phyloP scores from a whole-genome alignment of 2,113 vertebrate genomes.

The Haplochromis burtoni region DNA sequence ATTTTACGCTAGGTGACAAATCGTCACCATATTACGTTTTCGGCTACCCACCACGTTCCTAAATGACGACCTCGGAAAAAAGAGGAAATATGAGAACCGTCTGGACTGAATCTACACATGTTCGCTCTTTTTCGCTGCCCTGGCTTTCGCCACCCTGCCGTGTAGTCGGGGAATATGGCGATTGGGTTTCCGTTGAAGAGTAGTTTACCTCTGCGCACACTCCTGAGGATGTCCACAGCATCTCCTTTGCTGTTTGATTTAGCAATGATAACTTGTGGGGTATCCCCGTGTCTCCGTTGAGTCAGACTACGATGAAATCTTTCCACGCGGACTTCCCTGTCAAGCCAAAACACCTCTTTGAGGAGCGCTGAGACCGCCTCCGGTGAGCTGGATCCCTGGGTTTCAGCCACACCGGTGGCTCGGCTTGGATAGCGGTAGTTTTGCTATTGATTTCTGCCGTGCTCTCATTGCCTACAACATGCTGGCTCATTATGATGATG shows the following conservation, averaged over 20 bases:
- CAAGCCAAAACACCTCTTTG: not conserved
- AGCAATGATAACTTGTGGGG: not conserved
- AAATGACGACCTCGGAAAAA: too few relatives aligned
- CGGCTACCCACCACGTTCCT: too few relatives aligned
- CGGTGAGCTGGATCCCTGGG: not conserved
- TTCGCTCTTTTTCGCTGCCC: too few relatives aligned
- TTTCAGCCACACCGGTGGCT: not conserved
- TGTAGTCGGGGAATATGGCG: not conserved
- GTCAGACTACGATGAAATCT: accelerated
- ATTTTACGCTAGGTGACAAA: too few relatives aligned
- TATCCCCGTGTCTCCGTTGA: not conserved
- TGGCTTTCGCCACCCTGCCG: not conserved
- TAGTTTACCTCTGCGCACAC: not conserved
- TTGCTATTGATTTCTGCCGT: not conserved
- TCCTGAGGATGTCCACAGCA: not conserved
- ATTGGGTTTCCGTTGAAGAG: not conserved
- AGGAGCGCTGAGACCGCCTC: not conserved
- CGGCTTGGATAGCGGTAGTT: not conserved
- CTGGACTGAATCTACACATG: too few relatives aligned
- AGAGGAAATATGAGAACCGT: too few relatives aligned
- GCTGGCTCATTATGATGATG: not conserved
- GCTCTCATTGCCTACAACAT: not conserved
- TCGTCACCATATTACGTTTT: too few relatives aligned
- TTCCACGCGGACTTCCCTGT: not conserved
- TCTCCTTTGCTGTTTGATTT: not conserved